Evolutionary conservation across 1,140 invertebrate species (phyloP).

Genomic region (Pogonus chalceus): DNA sequence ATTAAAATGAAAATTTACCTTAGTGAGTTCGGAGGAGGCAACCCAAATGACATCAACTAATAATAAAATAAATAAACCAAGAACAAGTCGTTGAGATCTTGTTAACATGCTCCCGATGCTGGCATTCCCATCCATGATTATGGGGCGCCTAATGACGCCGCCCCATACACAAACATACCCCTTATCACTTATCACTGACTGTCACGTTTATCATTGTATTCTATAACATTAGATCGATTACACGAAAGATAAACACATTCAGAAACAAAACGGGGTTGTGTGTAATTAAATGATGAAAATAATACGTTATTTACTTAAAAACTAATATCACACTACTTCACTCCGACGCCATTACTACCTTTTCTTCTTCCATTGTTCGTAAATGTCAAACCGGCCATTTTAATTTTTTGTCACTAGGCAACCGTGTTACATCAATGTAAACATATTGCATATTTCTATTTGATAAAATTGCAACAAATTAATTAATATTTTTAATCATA

Average conservation of each 20-base stretch:
- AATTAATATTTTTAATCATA: background rate
- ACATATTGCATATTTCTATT: background rate
- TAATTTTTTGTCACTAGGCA: conserved; percentile 6
- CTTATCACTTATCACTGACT: background rate
- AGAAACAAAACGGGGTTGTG: background rate
- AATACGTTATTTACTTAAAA: background rate
- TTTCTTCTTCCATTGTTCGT: background rate
- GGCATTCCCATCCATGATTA: conserved; percentile 15
- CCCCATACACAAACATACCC: background rate
- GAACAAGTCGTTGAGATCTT: conserved; percentile 60
- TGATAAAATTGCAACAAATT: too few species aligned
- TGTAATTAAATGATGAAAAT: background rate
- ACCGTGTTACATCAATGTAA: background rate
- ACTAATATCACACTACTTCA: conserved; percentile 3
- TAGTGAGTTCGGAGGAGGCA: conserved; percentile 71
- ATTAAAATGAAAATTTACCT: conserved; percentile 44
- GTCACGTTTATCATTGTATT: background rate
- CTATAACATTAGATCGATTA: background rate
- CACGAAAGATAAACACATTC: background rate
- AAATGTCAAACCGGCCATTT: conserved; percentile 3
- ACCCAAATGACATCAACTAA: conserved; percentile 84
- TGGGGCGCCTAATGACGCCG: background rate
- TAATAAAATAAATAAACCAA: conserved; percentile 66
- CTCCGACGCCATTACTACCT: background rate
- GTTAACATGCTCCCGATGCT: conserved; percentile 42